These are phyloP conservation scores for Columba livia DNA, from an alignment of 2,113 vertebrate genomes.

Conservation along the genomic window DNA sequence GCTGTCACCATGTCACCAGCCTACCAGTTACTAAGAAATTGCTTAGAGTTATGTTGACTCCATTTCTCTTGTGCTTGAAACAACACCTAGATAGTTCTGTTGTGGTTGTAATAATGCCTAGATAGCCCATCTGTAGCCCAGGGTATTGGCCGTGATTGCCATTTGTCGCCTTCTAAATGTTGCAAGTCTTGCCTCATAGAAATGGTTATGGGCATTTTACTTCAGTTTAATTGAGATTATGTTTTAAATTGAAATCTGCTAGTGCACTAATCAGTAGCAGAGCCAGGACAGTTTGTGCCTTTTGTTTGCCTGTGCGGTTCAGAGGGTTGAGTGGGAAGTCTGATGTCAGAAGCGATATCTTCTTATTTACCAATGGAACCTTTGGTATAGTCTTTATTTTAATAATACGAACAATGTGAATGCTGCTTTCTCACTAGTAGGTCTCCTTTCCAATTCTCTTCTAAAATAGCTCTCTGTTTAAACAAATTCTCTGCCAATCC, in stretches of 20 bases:
- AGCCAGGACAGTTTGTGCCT: not conserved
- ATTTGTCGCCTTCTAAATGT: not conserved
- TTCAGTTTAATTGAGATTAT: not conserved
- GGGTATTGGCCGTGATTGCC: not conserved
- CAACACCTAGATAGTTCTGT: not conserved
- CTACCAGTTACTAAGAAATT: not conserved
- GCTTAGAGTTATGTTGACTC: not conserved
- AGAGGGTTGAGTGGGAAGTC: not conserved
- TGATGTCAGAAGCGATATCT: constrained; percentile 25
- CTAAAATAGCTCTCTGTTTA: constrained; percentile 74
- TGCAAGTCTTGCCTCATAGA: not conserved
- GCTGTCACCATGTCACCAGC: not conserved
- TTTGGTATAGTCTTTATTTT: constrained; percentile 63
- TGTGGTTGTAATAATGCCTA: not conserved
- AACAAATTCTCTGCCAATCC: constrained; percentile 72
- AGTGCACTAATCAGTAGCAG: not conserved
- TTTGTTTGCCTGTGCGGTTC: constrained; percentile 1
- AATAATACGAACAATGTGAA: constrained; percentile 35
- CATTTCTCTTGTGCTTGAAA: not conserved
- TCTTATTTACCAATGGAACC: constrained; percentile 69
- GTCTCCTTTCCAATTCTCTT: constrained; percentile 66
- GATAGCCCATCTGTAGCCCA: not conserved
- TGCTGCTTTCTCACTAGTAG: constrained; percentile 44
- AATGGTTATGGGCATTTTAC: not conserved
- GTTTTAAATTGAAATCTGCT: not conserved